phyloP scores from a whole-genome alignment of 2,113 vertebrate species.

The Melospiza melodia region DNA sequence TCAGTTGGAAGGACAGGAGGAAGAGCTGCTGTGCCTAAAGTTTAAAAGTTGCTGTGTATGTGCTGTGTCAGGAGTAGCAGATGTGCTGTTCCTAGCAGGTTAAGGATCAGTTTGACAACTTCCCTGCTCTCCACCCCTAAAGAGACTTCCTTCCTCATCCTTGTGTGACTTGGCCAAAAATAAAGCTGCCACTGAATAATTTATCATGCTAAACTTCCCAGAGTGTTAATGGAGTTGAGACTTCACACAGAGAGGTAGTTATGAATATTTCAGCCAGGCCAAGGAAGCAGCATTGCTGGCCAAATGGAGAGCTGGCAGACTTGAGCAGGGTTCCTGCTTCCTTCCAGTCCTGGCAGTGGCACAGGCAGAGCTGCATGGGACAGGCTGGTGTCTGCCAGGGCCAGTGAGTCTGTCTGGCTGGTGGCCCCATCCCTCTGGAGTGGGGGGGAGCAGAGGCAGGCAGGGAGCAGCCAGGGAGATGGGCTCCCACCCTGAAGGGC shows the following conservation, averaged over 20 bases:
- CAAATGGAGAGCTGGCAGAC: neutral
- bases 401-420: neutral
- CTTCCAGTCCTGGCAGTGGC: neutral
- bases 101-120: neutral
- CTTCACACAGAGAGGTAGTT: neutral
- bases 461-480: neutral
- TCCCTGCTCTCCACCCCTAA: neutral
- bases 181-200: slow-evolving; percentile 53
- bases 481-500: neutral
- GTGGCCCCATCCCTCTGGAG: neutral
- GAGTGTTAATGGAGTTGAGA: slow-evolving; percentile 38
- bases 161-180: slow-evolving; percentile 22
- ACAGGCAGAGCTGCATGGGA: neutral
- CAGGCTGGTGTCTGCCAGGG: neutral
- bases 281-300: neutral
- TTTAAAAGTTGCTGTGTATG: neutral
- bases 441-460: neutral
- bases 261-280: slow-evolving; percentile 54
- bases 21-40: neutral
- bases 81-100: neutral
- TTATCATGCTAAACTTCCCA: slow-evolving; percentile 35
- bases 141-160: neutral
- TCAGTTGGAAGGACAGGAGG: neutral
- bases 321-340: neutral
- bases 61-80: neutral